Percentiles rank a stretch among this genome's conserved stretches.
Evolutionary conservation across 2,113 vertebrate genomes (phyloP).

Genomic region (Pteruthius melanotis): DNA sequence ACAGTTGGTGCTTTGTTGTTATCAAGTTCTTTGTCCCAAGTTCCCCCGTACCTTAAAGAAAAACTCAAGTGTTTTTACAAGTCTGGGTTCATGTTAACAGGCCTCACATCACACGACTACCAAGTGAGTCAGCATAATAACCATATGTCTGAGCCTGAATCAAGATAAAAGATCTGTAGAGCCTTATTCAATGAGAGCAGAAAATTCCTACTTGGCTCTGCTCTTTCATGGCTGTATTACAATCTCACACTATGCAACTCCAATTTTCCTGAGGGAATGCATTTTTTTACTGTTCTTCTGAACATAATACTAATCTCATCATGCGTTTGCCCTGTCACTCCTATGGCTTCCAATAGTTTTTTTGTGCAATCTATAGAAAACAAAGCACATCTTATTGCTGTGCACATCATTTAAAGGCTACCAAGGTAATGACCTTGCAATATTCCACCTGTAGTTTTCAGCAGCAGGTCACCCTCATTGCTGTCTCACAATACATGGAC

Average conservation of each 20-base stretch:
- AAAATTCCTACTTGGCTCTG: conserved; percentile 33
- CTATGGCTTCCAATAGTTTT: not conserved
- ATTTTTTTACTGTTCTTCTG: not conserved
- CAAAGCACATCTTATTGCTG: not conserved
- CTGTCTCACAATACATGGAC: conserved; percentile 16
- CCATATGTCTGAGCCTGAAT: not conserved
- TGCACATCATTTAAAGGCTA: not conserved
- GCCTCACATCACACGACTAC: not conserved
- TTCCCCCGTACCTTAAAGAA: not conserved
- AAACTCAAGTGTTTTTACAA: not conserved
- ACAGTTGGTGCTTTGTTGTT: not conserved
- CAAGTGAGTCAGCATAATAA: conserved; percentile 14
- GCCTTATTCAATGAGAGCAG: not conserved
- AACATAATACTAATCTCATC: not conserved
- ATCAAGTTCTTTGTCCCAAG: not conserved
- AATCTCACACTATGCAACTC: not conserved
- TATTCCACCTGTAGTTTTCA: not conserved
- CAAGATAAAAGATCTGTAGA: not conserved
- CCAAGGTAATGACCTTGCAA: conserved; percentile 24
- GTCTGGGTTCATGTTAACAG: not conserved
- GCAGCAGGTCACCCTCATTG: conserved; percentile 34
- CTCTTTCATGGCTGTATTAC: conserved; percentile 12
- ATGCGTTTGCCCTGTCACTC: not conserved
- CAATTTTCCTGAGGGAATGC: conserved; percentile 8
- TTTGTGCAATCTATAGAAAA: not conserved